Conservation (phyloP, 2,797 vertebrate genomes). For the Yasuhikotakia modesta region DNA sequence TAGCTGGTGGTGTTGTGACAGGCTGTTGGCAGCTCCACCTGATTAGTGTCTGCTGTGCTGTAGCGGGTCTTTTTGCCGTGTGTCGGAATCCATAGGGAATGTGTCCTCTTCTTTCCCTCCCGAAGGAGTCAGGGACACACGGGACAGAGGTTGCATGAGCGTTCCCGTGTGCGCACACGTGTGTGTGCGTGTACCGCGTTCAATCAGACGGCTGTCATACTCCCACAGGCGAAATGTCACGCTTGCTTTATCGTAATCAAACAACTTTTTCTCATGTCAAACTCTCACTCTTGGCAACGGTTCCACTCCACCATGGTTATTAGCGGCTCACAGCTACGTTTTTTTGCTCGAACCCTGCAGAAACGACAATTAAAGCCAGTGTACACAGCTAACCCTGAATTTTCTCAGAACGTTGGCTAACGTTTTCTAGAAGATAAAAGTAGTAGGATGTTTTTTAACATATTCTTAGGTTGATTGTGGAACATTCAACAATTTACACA, state of each 20-base stretch:
- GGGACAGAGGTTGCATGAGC: constrained; percentile 17
- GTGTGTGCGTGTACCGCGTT: constrained; percentile 13
- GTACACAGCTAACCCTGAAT: no score
- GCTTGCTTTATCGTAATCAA: constrained; percentile 33
- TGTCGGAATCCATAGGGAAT: constrained; percentile 42
- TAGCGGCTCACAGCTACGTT: constrained; percentile 40
- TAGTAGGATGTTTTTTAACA: no score
- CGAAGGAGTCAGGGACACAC: constrained; percentile 24
- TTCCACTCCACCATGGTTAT: constrained; percentile 9
- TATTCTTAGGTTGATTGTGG: no score
- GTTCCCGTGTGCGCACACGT: background rate
- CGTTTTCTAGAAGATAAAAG: no score
- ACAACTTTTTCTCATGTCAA: constrained; percentile 33
- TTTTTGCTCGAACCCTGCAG: constrained; percentile 17
- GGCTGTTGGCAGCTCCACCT: constrained; percentile 48
- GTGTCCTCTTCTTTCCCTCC: constrained; percentile 26
- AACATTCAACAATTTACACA: no score
- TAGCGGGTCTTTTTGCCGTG: constrained; percentile 19
- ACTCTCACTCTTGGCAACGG: constrained; percentile 38
- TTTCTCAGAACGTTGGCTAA: no score
- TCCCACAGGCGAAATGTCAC: constrained; percentile 44
- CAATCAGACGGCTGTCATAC: constrained; percentile 41
- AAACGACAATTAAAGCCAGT: no score
- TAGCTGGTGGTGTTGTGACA: constrained; percentile 50
- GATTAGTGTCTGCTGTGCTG: constrained; percentile 46